Evolutionary conservation across 2,113 vertebrate genomes (phyloP), one percentile per base, ranked within the genome.

Genomic region (Pseudorhombus dupliciocellatus): DNA sequence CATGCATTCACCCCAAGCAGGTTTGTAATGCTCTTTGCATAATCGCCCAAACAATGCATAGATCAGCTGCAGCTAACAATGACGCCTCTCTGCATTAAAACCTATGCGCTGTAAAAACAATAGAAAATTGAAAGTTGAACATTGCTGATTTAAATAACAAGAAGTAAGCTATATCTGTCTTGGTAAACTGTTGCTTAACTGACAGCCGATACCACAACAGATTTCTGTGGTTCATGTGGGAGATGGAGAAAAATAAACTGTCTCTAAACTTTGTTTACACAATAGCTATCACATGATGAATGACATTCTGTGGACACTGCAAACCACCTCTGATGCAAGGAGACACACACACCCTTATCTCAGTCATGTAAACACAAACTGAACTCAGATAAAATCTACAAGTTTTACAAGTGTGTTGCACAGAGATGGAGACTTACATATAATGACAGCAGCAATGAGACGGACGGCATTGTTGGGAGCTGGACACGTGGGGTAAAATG

Each of bases 401-500:
- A n/a, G n/a, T n/a, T n/a, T n/a, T 52, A 15, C 3, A 11, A 21
- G 25, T 34, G 25, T 28, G 15, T 21, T n/a, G 3, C 65, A 55
- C 7, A 48, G 1, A 57, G 1, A 50, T 21, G 37, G 25, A 66
- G 58, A 37, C 92, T 92, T 81, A 94, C 94, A 86, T 79, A 95
- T 93, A 72, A 94, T 93, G 80, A 73, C 65, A 4, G 93, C 94
- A n/a, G 94, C 93, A 1, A 95, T 88, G 72, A 95, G 90, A 24
- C 93, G 92, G 28, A 95, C 92, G 0, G 92, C 92, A 1, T 24
- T 1, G 21, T 94, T 91, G 0, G 94, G 93, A 14, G 92, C 85
- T 0, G 8, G 0, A 28, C 94, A 95, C 54, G 84, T 86, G 15
- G 90, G 87, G 72, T 92, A 95, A 86, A 95, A 94, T 1, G 94